Conservation (phyloP, 2,113 vertebrate genomes). For the Brachyhypopomus gauderio region DNA sequence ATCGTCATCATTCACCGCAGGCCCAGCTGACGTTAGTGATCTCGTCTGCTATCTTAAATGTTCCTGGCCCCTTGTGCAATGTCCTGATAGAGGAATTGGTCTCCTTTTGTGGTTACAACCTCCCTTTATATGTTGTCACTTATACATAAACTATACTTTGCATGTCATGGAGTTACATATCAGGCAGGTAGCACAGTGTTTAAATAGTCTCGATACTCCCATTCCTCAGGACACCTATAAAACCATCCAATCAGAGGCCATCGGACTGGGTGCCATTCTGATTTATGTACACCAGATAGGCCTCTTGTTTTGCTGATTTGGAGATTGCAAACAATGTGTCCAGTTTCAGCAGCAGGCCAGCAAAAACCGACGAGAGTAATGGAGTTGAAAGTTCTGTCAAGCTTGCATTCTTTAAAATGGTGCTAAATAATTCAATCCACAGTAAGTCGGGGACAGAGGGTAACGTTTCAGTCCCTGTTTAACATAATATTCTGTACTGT, state of each 20-base stretch:
- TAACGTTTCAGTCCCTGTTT: too few relatives aligned
- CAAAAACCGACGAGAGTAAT: constrained; percentile 21
- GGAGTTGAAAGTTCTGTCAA: constrained; percentile 15
- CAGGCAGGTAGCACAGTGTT: constrained; percentile 41
- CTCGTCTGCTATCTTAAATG: background rate
- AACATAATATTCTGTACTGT: too few relatives aligned
- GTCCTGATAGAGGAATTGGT: background rate
- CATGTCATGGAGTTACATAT: constrained; percentile 22
- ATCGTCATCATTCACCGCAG: constrained; percentile 14
- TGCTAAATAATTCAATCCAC: constrained; percentile 4
- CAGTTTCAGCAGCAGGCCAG: constrained; percentile 36
- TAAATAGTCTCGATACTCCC: constrained; percentile 35
- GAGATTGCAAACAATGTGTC: constrained; percentile 56
- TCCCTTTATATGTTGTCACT: background rate
- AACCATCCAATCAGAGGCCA: constrained; percentile 50
- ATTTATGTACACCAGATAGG: constrained; percentile 48
- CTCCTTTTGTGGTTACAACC: background rate
- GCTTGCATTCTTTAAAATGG: background rate
- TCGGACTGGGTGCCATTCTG: constrained; percentile 53
- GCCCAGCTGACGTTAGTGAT: constrained; percentile 38
- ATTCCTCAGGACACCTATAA: constrained; percentile 50
- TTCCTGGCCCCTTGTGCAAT: constrained; percentile 13
- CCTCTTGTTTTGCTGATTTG: constrained; percentile 54
- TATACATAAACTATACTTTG: constrained; percentile 5
- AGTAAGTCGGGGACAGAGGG: background rate